These are phyloP conservation scores for Steinernema khuongi DNA, from an alignment of 1,140 invertebrate genomes.

Conservation along the genomic window DNA sequence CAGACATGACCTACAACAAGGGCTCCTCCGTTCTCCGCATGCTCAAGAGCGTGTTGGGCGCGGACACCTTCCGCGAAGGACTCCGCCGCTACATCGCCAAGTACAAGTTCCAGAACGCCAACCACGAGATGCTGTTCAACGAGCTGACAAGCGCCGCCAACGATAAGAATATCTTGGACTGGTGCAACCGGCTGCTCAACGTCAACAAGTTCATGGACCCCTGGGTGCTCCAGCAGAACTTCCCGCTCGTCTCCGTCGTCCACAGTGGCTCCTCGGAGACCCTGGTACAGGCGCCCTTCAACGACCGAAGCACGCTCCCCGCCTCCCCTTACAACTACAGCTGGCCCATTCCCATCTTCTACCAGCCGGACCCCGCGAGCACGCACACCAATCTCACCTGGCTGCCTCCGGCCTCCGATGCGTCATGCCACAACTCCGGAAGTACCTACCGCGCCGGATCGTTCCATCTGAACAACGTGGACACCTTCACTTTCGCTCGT, in stretches of 20 bases:
- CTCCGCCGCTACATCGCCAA: slow-evolving; percentile 23
- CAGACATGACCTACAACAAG: slow-evolving; percentile 61
- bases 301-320: not conserved
- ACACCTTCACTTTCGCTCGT: slow-evolving; percentile 14
- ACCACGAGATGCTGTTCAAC: slow-evolving; percentile 22
- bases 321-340: slow-evolving; percentile 26
- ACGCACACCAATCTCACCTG: slow-evolving; percentile 16
- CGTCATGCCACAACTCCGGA: not conserved
- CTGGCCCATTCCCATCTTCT: slow-evolving; percentile 26
- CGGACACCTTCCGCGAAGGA: slow-evolving; percentile 17
- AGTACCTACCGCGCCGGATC: not conserved
- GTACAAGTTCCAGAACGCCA: slow-evolving; percentile 24
- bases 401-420: slow-evolving; percentile 12
- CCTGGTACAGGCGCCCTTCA: slow-evolving; percentile 20
- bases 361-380: not conserved
- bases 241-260: slow-evolving; percentile 19
- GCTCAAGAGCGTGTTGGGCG: slow-evolving; percentile 17
- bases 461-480: slow-evolving; percentile 15
- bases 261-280: not conserved
- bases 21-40: slow-evolving; percentile 59
- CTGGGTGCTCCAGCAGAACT: slow-evolving; percentile 27
- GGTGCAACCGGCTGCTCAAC: slow-evolving; percentile 24
- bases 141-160: slow-evolving; percentile 21
- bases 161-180: slow-evolving; percentile 21
- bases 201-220: slow-evolving; percentile 29